phyloP scores from a whole-genome alignment of 1,140 invertebrate species.

The Tribolium madens region DNA sequence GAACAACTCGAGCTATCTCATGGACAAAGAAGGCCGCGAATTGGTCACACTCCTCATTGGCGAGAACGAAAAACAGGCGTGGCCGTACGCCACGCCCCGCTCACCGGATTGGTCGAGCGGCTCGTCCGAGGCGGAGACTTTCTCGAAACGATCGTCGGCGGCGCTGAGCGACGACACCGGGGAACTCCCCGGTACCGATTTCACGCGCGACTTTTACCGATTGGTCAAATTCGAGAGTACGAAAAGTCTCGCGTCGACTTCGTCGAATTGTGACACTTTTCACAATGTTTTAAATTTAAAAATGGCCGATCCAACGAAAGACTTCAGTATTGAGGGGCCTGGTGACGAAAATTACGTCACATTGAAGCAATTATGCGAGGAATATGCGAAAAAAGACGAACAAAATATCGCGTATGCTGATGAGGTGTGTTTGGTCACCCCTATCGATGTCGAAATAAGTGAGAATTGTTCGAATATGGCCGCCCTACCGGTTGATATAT shows the following conservation, averaged over 20 bases:
- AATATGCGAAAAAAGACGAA: slow-evolving; percentile 47
- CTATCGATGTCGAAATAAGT: slow-evolving; percentile 65
- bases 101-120: slow-evolving; percentile 75
- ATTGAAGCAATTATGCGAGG: slow-evolving; percentile 61
- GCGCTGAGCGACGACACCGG: slow-evolving; percentile 75
- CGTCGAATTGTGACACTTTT: slow-evolving; percentile 75
- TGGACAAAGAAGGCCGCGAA: slow-evolving; percentile 69
- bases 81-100: slow-evolving; percentile 66
- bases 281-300: slow-evolving; percentile 80
- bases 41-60: slow-evolving; percentile 66
- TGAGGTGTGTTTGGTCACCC: slow-evolving; percentile 72
- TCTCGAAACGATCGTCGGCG: slow-evolving; percentile 76
- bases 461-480: slow-evolving; percentile 63
- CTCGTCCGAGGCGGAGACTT: slow-evolving; percentile 68
- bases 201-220: slow-evolving; percentile 81
- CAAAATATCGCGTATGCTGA: slow-evolving; percentile 72
- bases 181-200: slow-evolving; percentile 79
- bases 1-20: slow-evolving; percentile 75
- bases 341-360: slow-evolving; percentile 63
- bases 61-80: slow-evolving; percentile 65
- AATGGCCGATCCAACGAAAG: slow-evolving; percentile 66
- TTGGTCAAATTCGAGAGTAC: slow-evolving; percentile 85
- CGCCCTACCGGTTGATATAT: slow-evolving; percentile 63
- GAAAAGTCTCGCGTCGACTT: slow-evolving; percentile 82
- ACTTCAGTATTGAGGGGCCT: slow-evolving; percentile 63